phyloP scores from a whole-genome alignment of 2,113 vertebrate species.

The Phainopepla nitens region DNA sequence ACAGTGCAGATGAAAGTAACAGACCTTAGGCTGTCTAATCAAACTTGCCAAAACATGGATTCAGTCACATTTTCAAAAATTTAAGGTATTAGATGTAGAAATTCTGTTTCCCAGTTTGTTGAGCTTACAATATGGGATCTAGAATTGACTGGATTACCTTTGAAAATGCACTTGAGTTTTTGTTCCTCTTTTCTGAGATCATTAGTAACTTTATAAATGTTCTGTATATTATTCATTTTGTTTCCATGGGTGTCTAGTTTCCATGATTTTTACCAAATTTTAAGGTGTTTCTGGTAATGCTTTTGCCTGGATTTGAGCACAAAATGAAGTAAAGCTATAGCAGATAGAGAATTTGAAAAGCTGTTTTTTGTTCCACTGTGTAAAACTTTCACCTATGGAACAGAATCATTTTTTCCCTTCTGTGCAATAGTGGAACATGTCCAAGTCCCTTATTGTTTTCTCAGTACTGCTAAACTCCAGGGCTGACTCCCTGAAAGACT shows the following conservation, averaged over 20 bases:
- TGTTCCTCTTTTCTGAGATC: not conserved
- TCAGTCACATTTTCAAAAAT: not conserved
- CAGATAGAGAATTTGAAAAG: not conserved
- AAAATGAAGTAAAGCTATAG: not conserved
- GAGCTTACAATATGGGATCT: not conserved
- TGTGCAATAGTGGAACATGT: not conserved
- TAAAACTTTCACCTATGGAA: not conserved
- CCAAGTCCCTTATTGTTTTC: not conserved
- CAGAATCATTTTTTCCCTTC: not conserved
- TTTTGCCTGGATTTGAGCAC: not conserved
- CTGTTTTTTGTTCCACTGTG: not conserved
- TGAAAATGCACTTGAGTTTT: not conserved
- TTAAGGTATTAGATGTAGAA: not conserved
- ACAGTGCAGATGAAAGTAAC: not conserved
- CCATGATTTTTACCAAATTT: not conserved
- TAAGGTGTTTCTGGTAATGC: not conserved
- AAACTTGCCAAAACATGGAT: not conserved
- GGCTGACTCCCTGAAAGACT: not conserved
- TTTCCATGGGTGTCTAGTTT: not conserved
- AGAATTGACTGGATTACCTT: not conserved
- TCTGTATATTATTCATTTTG: not conserved
- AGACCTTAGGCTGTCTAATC: not conserved
- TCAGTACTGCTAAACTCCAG: not conserved
- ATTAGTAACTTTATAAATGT: not conserved
- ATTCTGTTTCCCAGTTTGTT: not conserved